Conservation (phyloP, 2,797 vertebrate species). For the Malacoctenus gilli region DNA sequence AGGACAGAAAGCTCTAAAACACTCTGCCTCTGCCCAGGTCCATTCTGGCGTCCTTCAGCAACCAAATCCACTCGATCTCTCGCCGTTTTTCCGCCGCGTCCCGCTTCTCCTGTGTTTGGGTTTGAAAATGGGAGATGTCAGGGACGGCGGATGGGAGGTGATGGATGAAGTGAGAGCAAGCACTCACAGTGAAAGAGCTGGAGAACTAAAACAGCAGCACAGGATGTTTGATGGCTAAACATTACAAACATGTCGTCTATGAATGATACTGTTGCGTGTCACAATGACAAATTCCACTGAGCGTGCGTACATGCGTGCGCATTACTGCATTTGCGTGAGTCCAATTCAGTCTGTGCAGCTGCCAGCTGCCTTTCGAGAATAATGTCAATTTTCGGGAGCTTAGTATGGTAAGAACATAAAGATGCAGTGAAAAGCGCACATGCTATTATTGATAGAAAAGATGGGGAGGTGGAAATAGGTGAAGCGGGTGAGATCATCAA, state of each 20-base stretch:
- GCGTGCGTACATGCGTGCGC: background rate
- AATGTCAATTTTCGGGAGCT: constrained; percentile 23
- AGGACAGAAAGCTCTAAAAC: constrained; percentile 68
- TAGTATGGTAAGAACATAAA: constrained; percentile 11
- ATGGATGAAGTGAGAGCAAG: constrained; percentile 46
- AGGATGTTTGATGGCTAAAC: constrained; percentile 50
- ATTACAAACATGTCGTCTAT: constrained; percentile 35
- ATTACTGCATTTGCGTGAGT: background rate
- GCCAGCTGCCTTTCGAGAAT: constrained; percentile 32
- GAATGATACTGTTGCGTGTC: constrained; percentile 35
- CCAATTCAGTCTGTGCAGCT: constrained; percentile 33
- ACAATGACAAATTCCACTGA: constrained; percentile 8
- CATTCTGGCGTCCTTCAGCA: constrained; percentile 38
- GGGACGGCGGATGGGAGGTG: constrained; percentile 20
- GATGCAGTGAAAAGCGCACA: constrained; percentile 7
- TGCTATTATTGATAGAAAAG: constrained; percentile 47
- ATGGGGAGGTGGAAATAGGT: constrained; percentile 48
- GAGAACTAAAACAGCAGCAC: constrained; percentile 31
- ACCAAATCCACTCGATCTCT: constrained; percentile 48
- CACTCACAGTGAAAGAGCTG: constrained; percentile 12
- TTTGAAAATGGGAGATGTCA: constrained; percentile 43
- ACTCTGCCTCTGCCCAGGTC: constrained; percentile 33
- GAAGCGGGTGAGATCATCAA: constrained; percentile 63
- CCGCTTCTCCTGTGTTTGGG: constrained; percentile 48
- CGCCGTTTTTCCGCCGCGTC: constrained; percentile 32